phyloP scores from a whole-genome alignment of 92 coral and sea anemone genomes.

The Phenganax stokvisi region DNA sequence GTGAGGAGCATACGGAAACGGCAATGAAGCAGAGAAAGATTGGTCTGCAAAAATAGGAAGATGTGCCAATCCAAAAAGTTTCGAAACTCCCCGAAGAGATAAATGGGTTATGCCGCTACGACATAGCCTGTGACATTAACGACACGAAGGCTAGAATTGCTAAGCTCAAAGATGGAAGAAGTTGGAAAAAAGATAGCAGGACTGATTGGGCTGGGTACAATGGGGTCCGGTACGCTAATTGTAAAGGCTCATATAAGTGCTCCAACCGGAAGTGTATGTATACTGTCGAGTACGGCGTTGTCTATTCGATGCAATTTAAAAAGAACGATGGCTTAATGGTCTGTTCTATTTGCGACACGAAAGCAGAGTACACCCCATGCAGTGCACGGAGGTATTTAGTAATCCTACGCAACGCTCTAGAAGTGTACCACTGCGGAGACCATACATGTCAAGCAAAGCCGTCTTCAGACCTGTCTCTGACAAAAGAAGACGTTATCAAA shows the following conservation, averaged over 20 bases:
- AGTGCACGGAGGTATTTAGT: slow-evolving; percentile 51
- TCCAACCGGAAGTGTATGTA: slow-evolving; percentile 42
- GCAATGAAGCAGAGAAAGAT: no score
- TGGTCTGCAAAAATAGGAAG: not conserved
- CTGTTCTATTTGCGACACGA: slow-evolving; percentile 42
- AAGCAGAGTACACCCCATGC: slow-evolving; percentile 37
- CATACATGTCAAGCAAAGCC: slow-evolving; percentile 40
- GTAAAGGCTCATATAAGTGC: slow-evolving; percentile 54
- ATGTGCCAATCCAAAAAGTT: not conserved
- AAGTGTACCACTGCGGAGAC: slow-evolving; percentile 52
- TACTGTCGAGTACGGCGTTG: slow-evolving; percentile 31
- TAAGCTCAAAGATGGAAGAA: slow-evolving; percentile 46
- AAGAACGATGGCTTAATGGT: slow-evolving; percentile 37
- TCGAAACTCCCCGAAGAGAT: slow-evolving; percentile 42
- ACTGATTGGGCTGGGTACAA: slow-evolving; percentile 51
- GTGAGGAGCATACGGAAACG: no score
- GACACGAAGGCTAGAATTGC: slow-evolving; percentile 30
- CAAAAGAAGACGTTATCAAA: not conserved
- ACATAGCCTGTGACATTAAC: slow-evolving; percentile 49
- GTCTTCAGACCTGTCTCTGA: not conserved
- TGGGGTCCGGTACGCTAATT: slow-evolving; percentile 50
- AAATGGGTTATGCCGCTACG: slow-evolving; percentile 42
- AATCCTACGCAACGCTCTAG: slow-evolving; percentile 16
- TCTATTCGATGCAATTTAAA: slow-evolving; percentile 42
- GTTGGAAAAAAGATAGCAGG: slow-evolving; percentile 52